Base-by-base conservation (phyloP, 2,888 invertebrate species). In the Chrysotoxum bicinctum region DNA sequence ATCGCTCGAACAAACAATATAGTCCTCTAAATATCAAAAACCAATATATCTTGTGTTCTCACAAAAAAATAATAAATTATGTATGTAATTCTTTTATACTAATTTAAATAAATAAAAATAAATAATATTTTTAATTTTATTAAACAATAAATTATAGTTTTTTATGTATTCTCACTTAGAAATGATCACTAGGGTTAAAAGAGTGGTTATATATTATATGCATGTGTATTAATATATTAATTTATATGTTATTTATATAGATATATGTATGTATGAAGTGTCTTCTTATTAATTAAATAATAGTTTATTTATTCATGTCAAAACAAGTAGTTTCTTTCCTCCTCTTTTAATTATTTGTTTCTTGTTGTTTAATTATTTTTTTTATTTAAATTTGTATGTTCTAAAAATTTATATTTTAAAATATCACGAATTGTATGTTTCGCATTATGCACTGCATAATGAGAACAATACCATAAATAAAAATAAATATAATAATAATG, bases 361-460 rank as follows among this genome's bases (percentile, higher is more conserved):
- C 23, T 14, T 73, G 30, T 68, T 48, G 35, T 40, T 73, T 77
- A 60, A 73, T 54, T 56, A 23, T 43, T 32, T 40, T 68, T 16
- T 66, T 74, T 70, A 80, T 85, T 84, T 85, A 81, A 85, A 85
- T 81, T 85, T 85, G 85, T 85, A 85, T 85, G 72, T 64, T 85
- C 80, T 85, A 85, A 85, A 85, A 85, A 81, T 77, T 85, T 85
- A 80, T 85, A 85, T 85, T 85, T 85, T 85, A 85, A 85, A 85
- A 85, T 85, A 85, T 85, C 85, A 85, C 85, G 85, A 85, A 85
- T 85, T 85, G 85, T 81, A 85, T 81, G 85, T 85, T 85, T 76
- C 85, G 56, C 85, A 81, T 50, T 85, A 85, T 85, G 85, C 85
- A 85, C 69, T 81, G 85, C 85, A 85, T 85, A 85, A 85, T 73